Conservation (phyloP, 1,140 invertebrate genomes). For the Drosophila triauraria region DNA sequence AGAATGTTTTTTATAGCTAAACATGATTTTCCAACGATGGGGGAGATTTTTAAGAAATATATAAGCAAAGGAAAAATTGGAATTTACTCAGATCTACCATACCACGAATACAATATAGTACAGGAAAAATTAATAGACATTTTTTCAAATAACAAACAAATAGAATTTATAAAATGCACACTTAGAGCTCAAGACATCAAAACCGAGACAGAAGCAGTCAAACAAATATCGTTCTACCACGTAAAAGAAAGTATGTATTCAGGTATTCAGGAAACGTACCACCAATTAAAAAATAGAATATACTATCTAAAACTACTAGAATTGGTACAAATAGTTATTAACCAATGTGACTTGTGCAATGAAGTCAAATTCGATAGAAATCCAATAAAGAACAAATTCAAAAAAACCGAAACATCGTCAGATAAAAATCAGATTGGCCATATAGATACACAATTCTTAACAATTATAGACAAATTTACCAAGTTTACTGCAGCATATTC, state of each 20-base stretch:
- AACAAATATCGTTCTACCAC: too few species aligned
- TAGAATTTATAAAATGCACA: too few species aligned
- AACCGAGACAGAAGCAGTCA: too few species aligned
- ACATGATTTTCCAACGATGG: constrained; percentile 10
- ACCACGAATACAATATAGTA: too few species aligned
- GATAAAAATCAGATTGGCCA: constrained; percentile 6
- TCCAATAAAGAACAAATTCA: constrained; percentile 23
- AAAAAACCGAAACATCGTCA: constrained; percentile 5
- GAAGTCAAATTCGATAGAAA: constrained; percentile 34
- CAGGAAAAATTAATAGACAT: too few species aligned
- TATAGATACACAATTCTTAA: not conserved
- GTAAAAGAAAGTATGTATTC: too few species aligned
- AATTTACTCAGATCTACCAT: not conserved
- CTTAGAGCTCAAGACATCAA: too few species aligned
- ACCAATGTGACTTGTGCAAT: constrained; percentile 31
- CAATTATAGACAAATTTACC: constrained; percentile 6
- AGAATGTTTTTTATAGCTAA: not conserved
- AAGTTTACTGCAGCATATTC: constrained; percentile 6
- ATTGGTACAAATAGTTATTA: constrained; percentile 25
- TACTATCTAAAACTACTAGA: constrained; percentile 30
- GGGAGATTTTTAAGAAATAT: constrained; percentile 7
- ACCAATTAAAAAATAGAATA: constrained; percentile 10
- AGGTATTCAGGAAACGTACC: too few species aligned
- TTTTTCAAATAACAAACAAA: too few species aligned
- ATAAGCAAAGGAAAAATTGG: not conserved